A percentile compares a stretch with the other conserved stretches of the same genome.
Conservation (phyloP, 2,113 vertebrate species). For the Kryptolebias marmoratus region DNA sequence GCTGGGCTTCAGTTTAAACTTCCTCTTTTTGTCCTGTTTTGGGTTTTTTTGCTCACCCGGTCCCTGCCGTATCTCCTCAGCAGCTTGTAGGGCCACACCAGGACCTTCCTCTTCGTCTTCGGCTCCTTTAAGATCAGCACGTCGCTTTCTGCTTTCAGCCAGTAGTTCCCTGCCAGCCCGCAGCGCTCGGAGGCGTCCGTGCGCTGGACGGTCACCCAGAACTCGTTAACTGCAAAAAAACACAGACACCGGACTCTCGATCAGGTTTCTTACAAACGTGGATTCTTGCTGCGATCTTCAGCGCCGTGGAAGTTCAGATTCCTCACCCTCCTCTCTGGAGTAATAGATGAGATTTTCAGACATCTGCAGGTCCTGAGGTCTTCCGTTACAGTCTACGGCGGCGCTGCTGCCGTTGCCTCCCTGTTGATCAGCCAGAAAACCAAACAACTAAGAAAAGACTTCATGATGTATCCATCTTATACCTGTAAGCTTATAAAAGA, state of each 20-base stretch:
- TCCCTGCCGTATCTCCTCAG: slow-evolving; percentile 94
- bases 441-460: not conserved
- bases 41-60: slow-evolving; percentile 79
- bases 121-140: slow-evolving; percentile 86
- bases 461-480: not conserved
- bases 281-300: not conserved
- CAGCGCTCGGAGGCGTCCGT: slow-evolving; percentile 94
- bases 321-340: slow-evolving; percentile 91
- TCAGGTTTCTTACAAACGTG: not conserved
- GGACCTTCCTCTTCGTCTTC: slow-evolving; percentile 78
- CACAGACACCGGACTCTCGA: not conserved
- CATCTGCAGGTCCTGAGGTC: slow-evolving; percentile 86
- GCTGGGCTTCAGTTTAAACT: not conserved
- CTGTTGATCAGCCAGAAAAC: slow-evolving; percentile 47
- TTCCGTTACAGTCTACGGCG: slow-evolving; percentile 62
- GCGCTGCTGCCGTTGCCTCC: slow-evolving; percentile 64
- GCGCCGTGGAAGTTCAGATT: not conserved
- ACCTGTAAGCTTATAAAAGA: too few species aligned
- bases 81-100: slow-evolving; percentile 94
- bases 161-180: slow-evolving; percentile 83
- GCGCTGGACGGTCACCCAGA: slow-evolving; percentile 91
- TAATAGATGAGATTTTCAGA: slow-evolving; percentile 94
- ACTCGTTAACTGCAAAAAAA: slow-evolving; percentile 82
- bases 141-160: slow-evolving; percentile 87
- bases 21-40: not conserved